Base-by-base conservation (phyloP, 2,888 invertebrate genomes). In the Dinocampus coccinellae region DNA sequence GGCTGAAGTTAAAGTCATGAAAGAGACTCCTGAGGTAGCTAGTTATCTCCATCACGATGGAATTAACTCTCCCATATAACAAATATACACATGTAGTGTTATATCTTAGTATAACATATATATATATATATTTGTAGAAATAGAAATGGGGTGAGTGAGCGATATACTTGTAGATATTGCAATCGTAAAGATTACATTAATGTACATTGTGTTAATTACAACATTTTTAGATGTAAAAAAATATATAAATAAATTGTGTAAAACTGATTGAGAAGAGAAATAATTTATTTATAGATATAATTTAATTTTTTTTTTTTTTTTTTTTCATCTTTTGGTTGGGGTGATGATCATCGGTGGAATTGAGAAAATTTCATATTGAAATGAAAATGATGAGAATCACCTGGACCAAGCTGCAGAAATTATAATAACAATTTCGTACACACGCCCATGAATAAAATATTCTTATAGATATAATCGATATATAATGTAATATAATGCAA, bases 1-100 rank as follows among this genome's bases (percentile, higher is more conserved):
- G 47, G 47, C 7, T 47, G 47, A 16, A 47, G 47, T 47, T 47
- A 47, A 47, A 47, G 47, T 47, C 16, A 47, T 16, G 16, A 47
- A 16, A 16, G 16, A 47, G 47, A 47, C 47, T 47, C 47, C 47
- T 47, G 47, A 47, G 47, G 47, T 16, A 47, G 47, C 47, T 47
- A 47, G 47, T 47, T 47, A 47, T 47, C 47, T 47, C 47, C 16
- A 16, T 16, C 47, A 47, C 16, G 47, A 47, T 47, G 47, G 47
- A 47, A 47, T 47, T 47, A 47, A 47, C 47, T 47, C 47, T 47
- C 47, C 47, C 47, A 47, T 47, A 47, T 47, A n/a, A 47, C 16
- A 47, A 16, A 47, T n/a, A 47, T n/a, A n/a, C 7, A 29, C 7
- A 29, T 29, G 7, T 29, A 29, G 3, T 4, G 3, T 4, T 29